Evolutionary conservation across 2,797 vertebrate species (phyloP).

Genomic region (Lacerta agilis): DNA sequence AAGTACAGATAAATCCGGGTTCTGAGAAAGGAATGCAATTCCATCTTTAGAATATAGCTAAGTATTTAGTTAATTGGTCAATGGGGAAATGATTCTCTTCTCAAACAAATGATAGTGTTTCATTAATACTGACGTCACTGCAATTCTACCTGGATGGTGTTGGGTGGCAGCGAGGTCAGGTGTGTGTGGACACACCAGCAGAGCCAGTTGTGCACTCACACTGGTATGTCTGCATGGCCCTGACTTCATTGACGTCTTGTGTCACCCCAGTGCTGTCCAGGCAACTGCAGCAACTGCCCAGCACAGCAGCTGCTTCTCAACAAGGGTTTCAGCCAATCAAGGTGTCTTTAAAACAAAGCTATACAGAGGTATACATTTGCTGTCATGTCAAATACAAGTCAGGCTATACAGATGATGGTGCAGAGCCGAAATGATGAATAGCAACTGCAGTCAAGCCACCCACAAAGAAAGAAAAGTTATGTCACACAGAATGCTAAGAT

Average conservation of each 20-base stretch:
- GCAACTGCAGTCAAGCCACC: background rate
- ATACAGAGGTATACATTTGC: background rate
- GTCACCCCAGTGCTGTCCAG: no score
- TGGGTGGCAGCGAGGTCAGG: no score
- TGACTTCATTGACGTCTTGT: no score
- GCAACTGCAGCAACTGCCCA: no score
- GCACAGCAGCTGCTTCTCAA: no score
- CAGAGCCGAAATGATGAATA: background rate
- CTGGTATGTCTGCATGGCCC: no score
- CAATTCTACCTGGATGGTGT: no score
- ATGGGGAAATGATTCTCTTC: background rate
- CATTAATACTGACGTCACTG: no score
- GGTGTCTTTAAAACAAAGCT: background rate
- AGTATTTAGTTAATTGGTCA: background rate
- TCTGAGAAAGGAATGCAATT: conserved; percentile 17
- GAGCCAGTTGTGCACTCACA: no score
- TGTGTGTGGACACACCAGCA: no score
- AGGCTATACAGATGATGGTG: background rate
- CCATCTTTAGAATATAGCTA: background rate
- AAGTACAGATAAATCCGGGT: conserved; percentile 10
- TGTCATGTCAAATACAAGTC: background rate
- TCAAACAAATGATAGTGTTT: background rate
- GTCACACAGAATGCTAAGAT: background rate
- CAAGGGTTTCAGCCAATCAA: background rate
- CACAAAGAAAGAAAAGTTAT: background rate